Percentiles rank a stretch among this genome's conserved stretches.
phyloP scores from a whole-genome alignment of 2,888 invertebrate species.

The Yponomeuta cagnagella region DNA sequence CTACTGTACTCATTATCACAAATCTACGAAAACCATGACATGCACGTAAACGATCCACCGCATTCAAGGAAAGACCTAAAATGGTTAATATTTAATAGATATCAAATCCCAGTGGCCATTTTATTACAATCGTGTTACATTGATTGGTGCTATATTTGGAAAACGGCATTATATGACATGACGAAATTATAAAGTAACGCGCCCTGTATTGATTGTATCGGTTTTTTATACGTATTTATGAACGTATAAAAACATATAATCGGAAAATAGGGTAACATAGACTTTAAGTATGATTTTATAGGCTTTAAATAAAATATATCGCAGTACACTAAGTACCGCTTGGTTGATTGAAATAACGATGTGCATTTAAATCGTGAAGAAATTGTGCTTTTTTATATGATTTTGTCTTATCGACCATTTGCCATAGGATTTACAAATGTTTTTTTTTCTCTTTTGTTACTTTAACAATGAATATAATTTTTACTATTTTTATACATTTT shows the following conservation, averaged over 20 bases:
- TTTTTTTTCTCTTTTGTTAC: not conserved
- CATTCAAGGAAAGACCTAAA: not conserved
- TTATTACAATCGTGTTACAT: slow-evolving; percentile 15
- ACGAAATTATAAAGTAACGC: not conserved
- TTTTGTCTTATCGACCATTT: slow-evolving; percentile 19
- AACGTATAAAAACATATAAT: slow-evolving; percentile 58
- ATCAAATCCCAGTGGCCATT: slow-evolving; percentile 5
- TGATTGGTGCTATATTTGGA: slow-evolving; percentile 29
- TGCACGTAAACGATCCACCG: not conserved
- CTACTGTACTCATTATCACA: not conserved
- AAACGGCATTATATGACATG: not conserved
- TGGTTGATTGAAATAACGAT: slow-evolving; percentile 31
- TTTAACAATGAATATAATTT: not conserved
- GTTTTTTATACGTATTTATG: slow-evolving; percentile 36
- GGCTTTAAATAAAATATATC: slow-evolving; percentile 57
- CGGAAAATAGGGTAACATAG: slow-evolving; percentile 63
- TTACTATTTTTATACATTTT: slow-evolving; percentile 11
- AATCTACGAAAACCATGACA: not conserved
- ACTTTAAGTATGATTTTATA: slow-evolving; percentile 48
- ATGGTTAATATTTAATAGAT: not conserved
- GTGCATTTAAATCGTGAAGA: slow-evolving; percentile 56
- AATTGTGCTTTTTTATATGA: slow-evolving; percentile 28
- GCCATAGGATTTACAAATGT: not conserved
- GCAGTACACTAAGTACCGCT: slow-evolving; percentile 42
- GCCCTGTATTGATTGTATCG: slow-evolving; percentile 64